Evolutionary conservation across 1,140 invertebrate species (phyloP).

Genomic region (Triops cancriformis): DNA sequence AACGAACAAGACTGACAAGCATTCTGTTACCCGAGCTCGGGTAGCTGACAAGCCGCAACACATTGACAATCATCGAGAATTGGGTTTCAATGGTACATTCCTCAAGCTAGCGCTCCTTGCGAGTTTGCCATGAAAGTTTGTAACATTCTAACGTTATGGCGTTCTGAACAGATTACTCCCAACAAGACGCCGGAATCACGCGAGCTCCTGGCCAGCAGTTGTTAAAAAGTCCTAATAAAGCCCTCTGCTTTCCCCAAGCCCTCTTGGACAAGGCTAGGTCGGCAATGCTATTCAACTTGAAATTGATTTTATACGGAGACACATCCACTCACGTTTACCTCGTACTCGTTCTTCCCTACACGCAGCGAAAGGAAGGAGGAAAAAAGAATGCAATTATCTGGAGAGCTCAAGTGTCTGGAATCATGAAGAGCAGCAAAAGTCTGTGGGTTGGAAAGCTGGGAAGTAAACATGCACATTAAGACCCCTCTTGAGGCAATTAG

Average conservation of each 20-base stretch:
- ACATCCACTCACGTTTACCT: not conserved
- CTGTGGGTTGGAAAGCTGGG: not conserved
- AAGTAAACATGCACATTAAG: constrained; percentile 14
- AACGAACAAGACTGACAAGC: not conserved
- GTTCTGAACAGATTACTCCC: not conserved
- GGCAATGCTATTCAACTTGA: not conserved
- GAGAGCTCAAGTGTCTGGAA: constrained; percentile 5
- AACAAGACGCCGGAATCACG: not conserved
- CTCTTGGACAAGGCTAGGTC: not conserved
- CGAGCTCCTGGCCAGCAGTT: not conserved
- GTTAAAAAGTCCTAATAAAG: not conserved
- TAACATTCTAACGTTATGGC: not conserved
- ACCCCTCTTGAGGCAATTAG: constrained; percentile 10
- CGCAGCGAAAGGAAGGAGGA: not conserved
- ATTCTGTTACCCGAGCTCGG: constrained; percentile 18
- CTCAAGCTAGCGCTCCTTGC: no score
- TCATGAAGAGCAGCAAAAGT: not conserved
- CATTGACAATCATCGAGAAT: no score
- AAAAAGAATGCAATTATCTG: not conserved
- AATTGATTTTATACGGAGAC: constrained; percentile 2
- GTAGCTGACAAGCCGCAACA: not conserved
- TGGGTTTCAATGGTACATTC: no score
- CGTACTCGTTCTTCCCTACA: not conserved
- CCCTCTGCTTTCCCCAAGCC: not conserved
- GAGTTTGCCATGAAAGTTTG: no score